Evolutionary conservation across 1,140 invertebrate genomes (phyloP), one percentile per base, ranked within the genome.

Genomic region (Drosophila ambigua): DNA sequence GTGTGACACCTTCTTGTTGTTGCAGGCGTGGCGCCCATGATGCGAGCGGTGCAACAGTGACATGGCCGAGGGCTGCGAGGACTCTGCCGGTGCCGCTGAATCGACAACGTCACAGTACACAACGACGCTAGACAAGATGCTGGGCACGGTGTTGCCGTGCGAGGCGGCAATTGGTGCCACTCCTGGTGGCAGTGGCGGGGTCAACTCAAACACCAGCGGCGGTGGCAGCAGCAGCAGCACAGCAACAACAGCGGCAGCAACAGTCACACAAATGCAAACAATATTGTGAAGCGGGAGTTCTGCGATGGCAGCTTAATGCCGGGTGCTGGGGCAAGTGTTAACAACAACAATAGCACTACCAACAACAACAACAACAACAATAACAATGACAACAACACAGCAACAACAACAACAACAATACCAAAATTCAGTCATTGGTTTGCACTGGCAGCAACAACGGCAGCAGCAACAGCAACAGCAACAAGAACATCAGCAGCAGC

Each of bases 11-110:
- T 59, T 51, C 8, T 54, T 57, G 2, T 49, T 20, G 54, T 51
- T 65, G 11, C 71, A 82, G 79, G 54, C 62, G 61, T 48, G 41
- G 35, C 35, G 45, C 64, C 50, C 78, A 82, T 48, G 59, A 87
- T 88, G 82, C 69, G 31, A 64, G 53, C 58, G 82, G 60, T 46
- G 67, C 75, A 84, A 51, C 73, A 76, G 72, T 87, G 91, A 91
- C 78, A 92, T 92, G 91, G 91, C 91, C 67, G 91, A 92, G 77
- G 91, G 91, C 79, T 89, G 89, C 68, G 91, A 92, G 77, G 91
- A 92, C 72, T 88, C 82, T 63, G 82, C 75, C 71, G 83, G 78
- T 57, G 83, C 83, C 65, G 80, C 88, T 58, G 91, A 92, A 75
- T 82, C 79, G 55, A 88, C 63, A 31, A 89, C 84, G 57, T 81